A percentile compares a stretch with the other conserved stretches of the same genome.
Conservation (phyloP, 2,797 vertebrate species). For the Xenopus petersii region DNA sequence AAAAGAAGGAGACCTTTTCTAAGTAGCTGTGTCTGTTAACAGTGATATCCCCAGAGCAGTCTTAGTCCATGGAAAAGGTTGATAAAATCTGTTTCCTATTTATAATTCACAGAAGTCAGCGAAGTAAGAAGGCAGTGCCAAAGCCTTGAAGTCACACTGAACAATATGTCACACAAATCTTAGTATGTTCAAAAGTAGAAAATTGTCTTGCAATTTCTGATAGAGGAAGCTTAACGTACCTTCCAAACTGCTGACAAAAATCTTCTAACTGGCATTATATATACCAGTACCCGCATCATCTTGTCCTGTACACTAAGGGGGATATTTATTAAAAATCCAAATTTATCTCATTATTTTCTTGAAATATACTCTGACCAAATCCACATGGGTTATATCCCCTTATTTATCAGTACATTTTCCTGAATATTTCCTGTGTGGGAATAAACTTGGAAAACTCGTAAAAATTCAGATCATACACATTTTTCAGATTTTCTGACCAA, state of each 20-base stretch:
- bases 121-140: conserved; percentile 13
- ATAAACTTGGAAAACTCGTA: too few species aligned
- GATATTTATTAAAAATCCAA: too few species aligned
- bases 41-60: conserved; percentile 5
- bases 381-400: too few species aligned
- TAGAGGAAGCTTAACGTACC: conserved; percentile 14
- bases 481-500: too few species aligned
- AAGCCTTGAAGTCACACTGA: conserved; percentile 13
- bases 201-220: conserved; percentile 18
- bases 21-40: conserved; percentile 22
- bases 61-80: conserved; percentile 21
- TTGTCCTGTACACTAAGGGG: neutral
- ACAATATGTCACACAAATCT: conserved; percentile 36
- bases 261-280: conserved; percentile 31
- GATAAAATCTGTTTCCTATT: conserved; percentile 29
- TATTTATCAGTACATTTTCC: too few species aligned
- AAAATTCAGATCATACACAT: too few species aligned
- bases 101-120: conserved; percentile 31
- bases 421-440: too few species aligned
- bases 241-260: conserved; percentile 31
- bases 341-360: too few species aligned
- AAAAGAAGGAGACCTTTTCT: conserved; percentile 5
- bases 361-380: too few species aligned
- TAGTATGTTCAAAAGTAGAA: conserved; percentile 7
- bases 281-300: neutral